Conservation (phyloP, 1,140 invertebrate species). For the Belonocnema kinseyi region DNA sequence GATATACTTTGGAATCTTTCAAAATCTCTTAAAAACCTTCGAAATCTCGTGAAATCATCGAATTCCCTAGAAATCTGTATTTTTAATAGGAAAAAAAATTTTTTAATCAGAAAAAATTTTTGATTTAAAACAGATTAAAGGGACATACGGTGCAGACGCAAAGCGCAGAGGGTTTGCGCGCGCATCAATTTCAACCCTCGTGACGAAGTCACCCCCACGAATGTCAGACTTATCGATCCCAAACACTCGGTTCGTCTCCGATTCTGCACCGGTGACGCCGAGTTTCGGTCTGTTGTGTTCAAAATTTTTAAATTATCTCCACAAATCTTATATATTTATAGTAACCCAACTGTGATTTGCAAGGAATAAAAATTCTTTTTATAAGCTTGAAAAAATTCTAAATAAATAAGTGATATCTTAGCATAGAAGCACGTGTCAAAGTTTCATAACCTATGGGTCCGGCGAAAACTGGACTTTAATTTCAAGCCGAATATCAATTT, state of each 20-base stretch:
- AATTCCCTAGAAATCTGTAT: no score
- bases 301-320: background rate
- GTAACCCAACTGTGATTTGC: background rate
- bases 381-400: background rate
- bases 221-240: constrained; percentile 22
- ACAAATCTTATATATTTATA: background rate
- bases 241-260: constrained; percentile 18
- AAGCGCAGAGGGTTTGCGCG: background rate
- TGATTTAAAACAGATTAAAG: constrained; percentile 16
- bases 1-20: no score
- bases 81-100: no score
- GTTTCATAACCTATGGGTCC: background rate
- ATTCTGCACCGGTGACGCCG: constrained; percentile 13
- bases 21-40: no score
- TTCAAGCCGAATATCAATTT: background rate
- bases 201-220: constrained; percentile 13
- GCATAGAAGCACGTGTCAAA: background rate
- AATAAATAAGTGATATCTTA: background rate
- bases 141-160: background rate
- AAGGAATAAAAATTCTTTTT: background rate
- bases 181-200: constrained; percentile 9
- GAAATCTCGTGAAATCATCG: no score
- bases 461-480: no score
- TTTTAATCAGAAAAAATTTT: background rate
- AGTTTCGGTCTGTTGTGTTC: background rate